Percentiles rank a stretch among this genome's conserved stretches.
Evolutionary conservation across 2,797 vertebrate species (phyloP).

Genomic region (Corythornis leucogaster): DNA sequence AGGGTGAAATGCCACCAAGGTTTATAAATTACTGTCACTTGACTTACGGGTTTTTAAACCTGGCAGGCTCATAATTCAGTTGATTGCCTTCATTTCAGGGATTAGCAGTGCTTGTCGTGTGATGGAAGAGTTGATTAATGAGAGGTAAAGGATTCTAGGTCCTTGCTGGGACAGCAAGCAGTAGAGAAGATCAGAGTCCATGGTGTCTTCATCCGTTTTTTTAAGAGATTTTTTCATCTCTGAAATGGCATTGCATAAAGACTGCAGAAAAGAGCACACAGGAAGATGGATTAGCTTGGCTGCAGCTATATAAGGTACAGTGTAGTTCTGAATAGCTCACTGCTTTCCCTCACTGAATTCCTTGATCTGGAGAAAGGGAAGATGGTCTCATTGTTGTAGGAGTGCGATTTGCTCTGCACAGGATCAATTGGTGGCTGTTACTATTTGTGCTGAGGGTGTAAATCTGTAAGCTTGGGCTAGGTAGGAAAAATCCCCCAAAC

Average conservation of each 20-base stretch:
- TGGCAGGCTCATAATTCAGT: neutral
- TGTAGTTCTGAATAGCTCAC: neutral
- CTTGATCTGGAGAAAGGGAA: neutral
- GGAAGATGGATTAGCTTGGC: neutral
- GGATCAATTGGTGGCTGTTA: neutral
- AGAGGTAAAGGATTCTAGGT: neutral
- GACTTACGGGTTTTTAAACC: neutral
- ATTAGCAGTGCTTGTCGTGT: neutral
- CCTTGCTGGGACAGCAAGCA: neutral
- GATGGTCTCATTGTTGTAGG: neutral
- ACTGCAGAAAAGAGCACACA: neutral
- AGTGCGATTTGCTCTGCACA: neutral
- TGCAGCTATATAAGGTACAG: neutral
- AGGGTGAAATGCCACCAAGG: neutral
- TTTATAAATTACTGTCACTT: neutral
- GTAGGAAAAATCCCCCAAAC: neutral
- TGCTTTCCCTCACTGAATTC: neutral
- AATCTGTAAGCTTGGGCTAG: neutral
- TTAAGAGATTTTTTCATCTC: neutral
- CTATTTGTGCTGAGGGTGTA: neutral
- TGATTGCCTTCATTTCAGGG: neutral
- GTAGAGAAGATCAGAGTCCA: neutral
- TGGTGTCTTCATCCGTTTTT: neutral
- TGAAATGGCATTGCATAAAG: neutral
- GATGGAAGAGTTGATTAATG: neutral